A percentile compares a stretch with the other conserved stretches of the same genome.
These are phyloP conservation scores for Chrysomela aeneicollis DNA, from an alignment of 2,888 invertebrate genomes.

Conservation along the genomic window DNA sequence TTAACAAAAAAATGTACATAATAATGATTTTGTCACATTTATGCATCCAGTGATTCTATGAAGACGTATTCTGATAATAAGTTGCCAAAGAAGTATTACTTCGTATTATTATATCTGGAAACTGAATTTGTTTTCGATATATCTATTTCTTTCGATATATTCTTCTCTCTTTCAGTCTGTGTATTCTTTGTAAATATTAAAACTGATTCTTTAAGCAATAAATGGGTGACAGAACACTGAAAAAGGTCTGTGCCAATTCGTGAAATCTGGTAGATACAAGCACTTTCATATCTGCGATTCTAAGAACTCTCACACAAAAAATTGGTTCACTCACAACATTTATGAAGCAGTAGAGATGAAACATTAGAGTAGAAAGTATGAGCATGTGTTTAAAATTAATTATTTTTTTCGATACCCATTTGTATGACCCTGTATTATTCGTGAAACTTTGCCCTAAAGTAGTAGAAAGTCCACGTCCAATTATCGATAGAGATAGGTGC, in stretches of 20 bases:
- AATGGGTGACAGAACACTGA: constrained; percentile 30
- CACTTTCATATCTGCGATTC: too few relatives aligned
- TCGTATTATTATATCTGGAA: background rate
- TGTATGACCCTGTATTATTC: too few relatives aligned
- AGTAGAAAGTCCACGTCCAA: too few relatives aligned
- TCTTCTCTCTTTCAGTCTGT: background rate
- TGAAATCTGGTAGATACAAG: constrained; percentile 30
- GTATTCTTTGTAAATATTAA: constrained; percentile 28
- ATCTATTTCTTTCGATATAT: background rate
- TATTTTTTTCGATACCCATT: too few relatives aligned
- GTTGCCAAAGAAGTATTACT: constrained; percentile 3
- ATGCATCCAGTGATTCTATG: background rate
- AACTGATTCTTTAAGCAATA: constrained; percentile 37
- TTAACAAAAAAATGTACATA: too few relatives aligned
- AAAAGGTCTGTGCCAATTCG: constrained; percentile 36
- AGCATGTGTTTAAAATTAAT: too few relatives aligned
- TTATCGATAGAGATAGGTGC: too few relatives aligned
- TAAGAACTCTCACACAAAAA: too few relatives aligned
- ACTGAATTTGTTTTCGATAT: background rate
- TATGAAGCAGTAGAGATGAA: constrained; percentile 11
- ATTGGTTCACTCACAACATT: too few relatives aligned
- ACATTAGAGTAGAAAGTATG: too few relatives aligned
- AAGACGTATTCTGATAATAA: background rate
- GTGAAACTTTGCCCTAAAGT: too few relatives aligned
- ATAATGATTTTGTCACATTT: too few relatives aligned